Evolutionary conservation across 2,113 vertebrate genomes (phyloP).

Genomic region (Leptocoma aspasia): DNA sequence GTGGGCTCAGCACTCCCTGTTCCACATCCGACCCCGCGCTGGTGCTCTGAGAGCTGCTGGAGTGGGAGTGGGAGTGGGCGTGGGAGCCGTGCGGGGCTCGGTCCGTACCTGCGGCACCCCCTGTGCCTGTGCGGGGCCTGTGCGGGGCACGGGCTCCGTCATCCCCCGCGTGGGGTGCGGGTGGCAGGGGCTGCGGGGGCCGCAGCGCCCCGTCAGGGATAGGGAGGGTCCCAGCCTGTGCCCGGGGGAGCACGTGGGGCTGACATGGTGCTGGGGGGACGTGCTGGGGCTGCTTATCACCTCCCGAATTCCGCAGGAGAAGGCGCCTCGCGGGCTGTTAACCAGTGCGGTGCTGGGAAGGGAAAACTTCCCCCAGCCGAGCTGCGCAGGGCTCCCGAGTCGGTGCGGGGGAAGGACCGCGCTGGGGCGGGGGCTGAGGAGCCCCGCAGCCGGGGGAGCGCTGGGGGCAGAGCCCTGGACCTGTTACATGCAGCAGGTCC

Average conservation of each 20-base stretch:
- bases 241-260: fast-evolving
- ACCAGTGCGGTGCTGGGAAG: neutral
- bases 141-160: neutral
- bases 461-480: neutral
- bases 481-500: neutral
- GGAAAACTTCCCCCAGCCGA: neutral
- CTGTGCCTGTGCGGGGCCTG: too few relatives aligned
- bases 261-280: neutral
- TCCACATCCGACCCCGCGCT: neutral
- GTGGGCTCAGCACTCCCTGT: neutral
- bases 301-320: neutral
- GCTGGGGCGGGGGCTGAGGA: neutral
- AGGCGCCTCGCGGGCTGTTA: neutral
- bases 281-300: fast-evolving
- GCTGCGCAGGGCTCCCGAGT: neutral
- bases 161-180: fast-evolving
- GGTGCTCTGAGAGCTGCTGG: neutral
- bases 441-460: neutral
- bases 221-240: neutral
- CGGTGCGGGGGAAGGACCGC: fast-evolving
- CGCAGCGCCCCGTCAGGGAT: neutral
- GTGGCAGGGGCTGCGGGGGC: neutral
- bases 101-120: neutral
- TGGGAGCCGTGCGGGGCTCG: neutral
- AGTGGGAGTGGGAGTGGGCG: neutral